Base-by-base conservation (phyloP, 1,140 invertebrate genomes). In the Calliphora vicina region DNA sequence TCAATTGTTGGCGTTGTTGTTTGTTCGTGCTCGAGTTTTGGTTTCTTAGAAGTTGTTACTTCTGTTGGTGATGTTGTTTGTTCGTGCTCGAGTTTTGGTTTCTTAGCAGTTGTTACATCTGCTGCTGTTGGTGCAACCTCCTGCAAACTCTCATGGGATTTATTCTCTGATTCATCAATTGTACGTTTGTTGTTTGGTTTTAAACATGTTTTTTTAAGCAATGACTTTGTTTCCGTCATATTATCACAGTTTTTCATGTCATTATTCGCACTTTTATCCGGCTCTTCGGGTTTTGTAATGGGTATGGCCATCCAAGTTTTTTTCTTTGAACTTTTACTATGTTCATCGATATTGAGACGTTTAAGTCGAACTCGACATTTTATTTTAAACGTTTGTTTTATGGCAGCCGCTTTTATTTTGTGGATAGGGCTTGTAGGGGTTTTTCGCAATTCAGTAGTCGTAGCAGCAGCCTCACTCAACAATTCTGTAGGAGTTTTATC, bases 251-350 rank as follows among this genome's bases (percentile, higher is more conserved):
- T 67, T 67, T 10, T 23, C n/a, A 23, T 20, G 6, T 67, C n/a
- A 67, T 25, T 67, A 23, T 20, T 23, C n/a, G 50, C 1, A 50
- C 45, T n/a, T 67, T 20, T 67, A 0, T 23, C 61, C 3, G n/a
- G 4, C 4, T 5, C 61, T 35, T 67, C 61, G 6, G 61, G 20
- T 67, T 67, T 67, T 10, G 61, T 67, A 10, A 67, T 10, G n/a
- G 61, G 61, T 25, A 67, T 67, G 23, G 61, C 61, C 61, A 67
- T 67, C 61, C 61, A 67, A 67, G 61, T 67, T 67, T 67, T 20
- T n/a, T 67, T 67, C n/a, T 67, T 67, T 1, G 17, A 20, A 9
- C n/a, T 23, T 9, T 67, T 67, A 12, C n/a, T 25, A 25, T 67
- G 61, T 12, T 67, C 20, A 20, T 17, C 10, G 6, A 67, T 67